phyloP scores from a whole-genome alignment of 2,888 invertebrate genomes.

The Mesochorus sp. region DNA sequence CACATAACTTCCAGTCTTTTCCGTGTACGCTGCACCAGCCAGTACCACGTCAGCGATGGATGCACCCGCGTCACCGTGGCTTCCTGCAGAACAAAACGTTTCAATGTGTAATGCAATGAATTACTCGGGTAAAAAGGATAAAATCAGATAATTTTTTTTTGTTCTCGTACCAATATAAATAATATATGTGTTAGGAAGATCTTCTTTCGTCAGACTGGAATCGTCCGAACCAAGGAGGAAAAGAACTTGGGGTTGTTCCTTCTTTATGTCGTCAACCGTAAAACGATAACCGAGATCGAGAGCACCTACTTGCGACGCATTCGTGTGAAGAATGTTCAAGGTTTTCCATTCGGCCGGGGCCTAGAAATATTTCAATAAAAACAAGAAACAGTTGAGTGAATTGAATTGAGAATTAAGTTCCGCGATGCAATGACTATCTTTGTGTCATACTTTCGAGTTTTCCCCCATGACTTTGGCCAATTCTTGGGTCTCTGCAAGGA shows the following conservation, averaged over 20 bases:
- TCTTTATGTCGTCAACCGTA: constrained; percentile 84
- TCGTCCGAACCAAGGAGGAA: constrained; percentile 98
- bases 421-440: neutral
- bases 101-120: neutral
- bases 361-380: constrained; percentile 66
- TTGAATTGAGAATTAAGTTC: neutral
- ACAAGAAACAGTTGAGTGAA: constrained; percentile 21
- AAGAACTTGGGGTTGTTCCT: constrained; percentile 89
- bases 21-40: constrained; percentile 99
- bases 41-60: constrained; percentile 95
- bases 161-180: constrained; percentile 89
- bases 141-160: neutral
- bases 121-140: neutral
- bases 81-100: constrained; percentile 84
- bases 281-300: constrained; percentile 96
- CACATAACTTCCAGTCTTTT: constrained; percentile 98
- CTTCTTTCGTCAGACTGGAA: constrained; percentile 88
- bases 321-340: constrained; percentile 96
- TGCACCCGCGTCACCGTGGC: constrained; percentile 98
- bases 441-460: constrained; percentile 82
- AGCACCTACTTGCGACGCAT: constrained; percentile 96
- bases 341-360: constrained; percentile 87
- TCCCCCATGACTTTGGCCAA: constrained; percentile 86
- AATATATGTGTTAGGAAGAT: constrained; percentile 91
- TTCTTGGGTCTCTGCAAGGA: constrained; percentile 89